phyloP scores from a whole-genome alignment of 2,797 vertebrate species.

The Pagetopsis macropterus region DNA sequence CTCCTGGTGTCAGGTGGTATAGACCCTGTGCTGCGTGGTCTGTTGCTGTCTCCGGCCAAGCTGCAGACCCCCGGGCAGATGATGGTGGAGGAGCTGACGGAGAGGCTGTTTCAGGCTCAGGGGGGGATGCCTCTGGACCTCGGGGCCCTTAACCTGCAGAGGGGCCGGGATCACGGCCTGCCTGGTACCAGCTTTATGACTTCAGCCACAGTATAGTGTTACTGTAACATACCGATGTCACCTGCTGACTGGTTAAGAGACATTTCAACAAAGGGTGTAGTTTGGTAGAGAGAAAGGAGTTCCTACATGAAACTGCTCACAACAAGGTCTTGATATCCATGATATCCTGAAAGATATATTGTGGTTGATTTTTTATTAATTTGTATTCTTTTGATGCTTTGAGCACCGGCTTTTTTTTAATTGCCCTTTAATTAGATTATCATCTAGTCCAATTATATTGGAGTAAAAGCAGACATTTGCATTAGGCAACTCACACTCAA shows the following conservation, averaged over 20 bases:
- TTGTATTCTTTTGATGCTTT: no score
- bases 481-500: no score
- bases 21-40: slow-evolving; percentile 84
- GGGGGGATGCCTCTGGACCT: slow-evolving; percentile 86
- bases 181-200: slow-evolving; percentile 71
- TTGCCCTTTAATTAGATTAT: no score
- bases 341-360: no score
- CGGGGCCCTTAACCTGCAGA: slow-evolving; percentile 85
- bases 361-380: no score
- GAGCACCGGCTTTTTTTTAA: no score
- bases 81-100: slow-evolving; percentile 89
- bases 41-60: slow-evolving; percentile 84
- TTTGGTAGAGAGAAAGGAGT: no score
- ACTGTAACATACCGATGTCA: not conserved
- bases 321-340: no score
- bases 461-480: not conserved
- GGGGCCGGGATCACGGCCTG: slow-evolving; percentile 86
- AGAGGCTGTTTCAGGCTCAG: slow-evolving; percentile 86
- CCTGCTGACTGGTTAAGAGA: not conserved
- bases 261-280: no score
- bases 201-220: slow-evolving; percentile 1
- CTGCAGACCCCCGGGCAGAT: slow-evolving; percentile 86
- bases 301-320: no score
- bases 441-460: no score
- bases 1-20: slow-evolving; percentile 80